Percentiles rank a stretch among this genome's conserved stretches.
phyloP scores from a whole-genome alignment of 1,140 invertebrate genomes.

The Brachionus plicatilis region DNA sequence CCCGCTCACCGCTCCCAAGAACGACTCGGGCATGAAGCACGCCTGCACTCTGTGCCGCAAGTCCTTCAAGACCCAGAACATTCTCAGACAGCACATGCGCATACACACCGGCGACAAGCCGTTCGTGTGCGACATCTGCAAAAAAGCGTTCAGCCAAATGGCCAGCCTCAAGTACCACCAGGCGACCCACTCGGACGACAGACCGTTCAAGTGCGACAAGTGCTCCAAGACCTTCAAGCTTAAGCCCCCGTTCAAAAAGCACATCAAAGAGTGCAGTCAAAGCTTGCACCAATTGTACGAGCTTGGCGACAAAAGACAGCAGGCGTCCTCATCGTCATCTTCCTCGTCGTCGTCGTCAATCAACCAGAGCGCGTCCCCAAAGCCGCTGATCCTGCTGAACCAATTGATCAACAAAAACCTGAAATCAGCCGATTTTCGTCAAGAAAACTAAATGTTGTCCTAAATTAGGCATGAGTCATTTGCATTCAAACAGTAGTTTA shows the following conservation, averaged over 20 bases:
- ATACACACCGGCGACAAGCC: conserved; percentile 75
- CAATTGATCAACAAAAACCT: not conserved
- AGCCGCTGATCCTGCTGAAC: not conserved
- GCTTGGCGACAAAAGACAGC: not conserved
- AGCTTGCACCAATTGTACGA: not conserved
- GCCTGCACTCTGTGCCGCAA: conserved; percentile 82
- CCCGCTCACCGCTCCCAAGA: not conserved
- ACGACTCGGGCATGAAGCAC: conserved; percentile 58
- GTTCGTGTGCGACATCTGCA: conserved; percentile 95
- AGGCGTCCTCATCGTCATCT: not conserved
- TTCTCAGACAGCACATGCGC: conserved; percentile 70
- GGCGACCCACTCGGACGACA: conserved; percentile 29
- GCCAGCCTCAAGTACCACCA: conserved; percentile 37
- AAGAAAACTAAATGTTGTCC: conserved; percentile 3
- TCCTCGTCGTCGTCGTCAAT: conserved; percentile 1
- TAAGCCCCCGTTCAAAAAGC: conserved; percentile 31
- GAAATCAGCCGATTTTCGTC: not conserved
- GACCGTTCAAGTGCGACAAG: conserved; percentile 17
- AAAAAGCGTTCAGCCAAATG: conserved; percentile 59
- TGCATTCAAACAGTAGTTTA: not conserved
- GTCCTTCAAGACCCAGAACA: conserved; percentile 85
- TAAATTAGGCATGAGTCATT: not conserved
- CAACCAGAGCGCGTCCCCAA: not conserved
- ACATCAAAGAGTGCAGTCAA: conserved; percentile 34
- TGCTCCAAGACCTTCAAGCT: conserved; percentile 33